Evolutionary conservation across 2,113 vertebrate genomes (phyloP).

Genomic region (Antigone vipio): DNA sequence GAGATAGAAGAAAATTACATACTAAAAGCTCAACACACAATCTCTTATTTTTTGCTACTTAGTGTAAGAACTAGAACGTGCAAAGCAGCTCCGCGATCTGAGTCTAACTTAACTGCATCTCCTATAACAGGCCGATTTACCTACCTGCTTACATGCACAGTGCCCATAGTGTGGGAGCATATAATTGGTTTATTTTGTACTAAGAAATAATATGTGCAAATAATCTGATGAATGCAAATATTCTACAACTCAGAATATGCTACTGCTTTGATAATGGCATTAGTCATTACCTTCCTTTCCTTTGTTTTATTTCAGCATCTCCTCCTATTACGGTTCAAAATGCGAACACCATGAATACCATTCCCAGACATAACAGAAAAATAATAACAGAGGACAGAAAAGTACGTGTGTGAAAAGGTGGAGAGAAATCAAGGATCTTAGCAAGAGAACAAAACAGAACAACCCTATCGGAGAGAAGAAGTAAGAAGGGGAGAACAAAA

Average conservation of each 20-base stretch:
- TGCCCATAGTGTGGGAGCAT: not conserved
- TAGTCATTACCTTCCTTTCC: not conserved
- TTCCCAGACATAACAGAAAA: not conserved
- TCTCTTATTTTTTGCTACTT: not conserved
- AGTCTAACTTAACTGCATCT: not conserved
- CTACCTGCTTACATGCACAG: not conserved
- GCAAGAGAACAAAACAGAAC: not conserved
- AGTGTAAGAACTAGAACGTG: not conserved
- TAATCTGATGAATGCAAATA: conserved; percentile 12
- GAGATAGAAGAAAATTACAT: conserved; percentile 40
- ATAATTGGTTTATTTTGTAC: not conserved
- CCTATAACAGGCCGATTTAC: not conserved
- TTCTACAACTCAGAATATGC: not conserved
- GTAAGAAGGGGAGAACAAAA: not conserved
- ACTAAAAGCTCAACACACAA: conserved; percentile 32
- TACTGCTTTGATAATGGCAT: not conserved
- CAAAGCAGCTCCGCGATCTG: not conserved
- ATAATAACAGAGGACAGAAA: not conserved
- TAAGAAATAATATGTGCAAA: not conserved
- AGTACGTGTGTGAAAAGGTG: not conserved
- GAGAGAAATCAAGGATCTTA: not conserved
- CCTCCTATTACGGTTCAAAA: not conserved
- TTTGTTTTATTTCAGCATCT: not conserved
- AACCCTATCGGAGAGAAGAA: not conserved
- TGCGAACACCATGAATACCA: not conserved